Evolutionary conservation across 2,113 vertebrate genomes (phyloP).

Genomic region (Phalacrocorax pelagicus): DNA sequence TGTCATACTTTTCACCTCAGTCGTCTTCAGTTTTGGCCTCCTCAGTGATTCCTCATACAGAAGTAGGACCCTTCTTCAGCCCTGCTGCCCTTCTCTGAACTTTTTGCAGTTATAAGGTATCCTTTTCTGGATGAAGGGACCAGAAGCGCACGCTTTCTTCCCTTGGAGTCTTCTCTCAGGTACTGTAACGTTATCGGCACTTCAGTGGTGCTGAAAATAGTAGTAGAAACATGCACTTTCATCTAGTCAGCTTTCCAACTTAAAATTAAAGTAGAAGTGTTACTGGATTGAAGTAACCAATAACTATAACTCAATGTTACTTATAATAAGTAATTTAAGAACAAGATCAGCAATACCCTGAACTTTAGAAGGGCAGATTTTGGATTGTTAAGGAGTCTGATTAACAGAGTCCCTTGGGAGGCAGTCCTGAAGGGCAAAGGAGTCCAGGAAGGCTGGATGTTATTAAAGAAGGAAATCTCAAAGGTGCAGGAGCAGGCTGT

Average conservation of each 20-base stretch:
- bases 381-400: no score
- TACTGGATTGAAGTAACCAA: not conserved
- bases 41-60: not conserved
- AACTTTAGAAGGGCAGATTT: no score
- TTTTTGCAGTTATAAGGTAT: not conserved
- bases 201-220: not conserved
- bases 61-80: not conserved
- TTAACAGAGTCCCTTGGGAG: no score
- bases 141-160: not conserved
- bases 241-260: not conserved
- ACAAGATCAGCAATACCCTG: not conserved
- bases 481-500: no score
- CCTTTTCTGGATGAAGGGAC: not conserved
- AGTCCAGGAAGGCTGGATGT: no score
- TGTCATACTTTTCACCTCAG: not conserved
- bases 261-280: not conserved
- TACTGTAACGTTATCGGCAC: not conserved
- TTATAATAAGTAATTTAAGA: not conserved
- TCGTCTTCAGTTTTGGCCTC: not conserved
- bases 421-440: no score
- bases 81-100: not conserved
- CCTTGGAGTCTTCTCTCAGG: not conserved
- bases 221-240: not conserved
- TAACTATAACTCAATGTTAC: not conserved
- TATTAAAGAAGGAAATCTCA: no score